A percentile compares a stretch with the other conserved stretches of the same genome.
These are phyloP conservation scores for Tipula unca DNA, from an alignment of 2,888 invertebrate genomes.

Conservation along the genomic window DNA sequence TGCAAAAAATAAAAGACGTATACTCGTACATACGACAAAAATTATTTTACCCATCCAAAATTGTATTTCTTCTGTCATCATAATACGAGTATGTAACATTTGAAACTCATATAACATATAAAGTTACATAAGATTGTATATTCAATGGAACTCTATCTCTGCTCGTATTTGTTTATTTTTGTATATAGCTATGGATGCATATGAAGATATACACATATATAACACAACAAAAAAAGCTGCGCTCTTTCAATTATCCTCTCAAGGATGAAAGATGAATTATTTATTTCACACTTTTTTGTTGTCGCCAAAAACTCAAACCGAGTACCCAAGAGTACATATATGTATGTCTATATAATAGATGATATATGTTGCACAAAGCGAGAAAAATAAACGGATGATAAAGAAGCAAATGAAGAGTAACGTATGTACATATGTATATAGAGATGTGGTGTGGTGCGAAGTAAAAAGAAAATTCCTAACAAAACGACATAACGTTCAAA, in stretches of 20 bases:
- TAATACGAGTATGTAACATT: neutral
- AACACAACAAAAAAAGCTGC: neutral
- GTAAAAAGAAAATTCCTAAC: neutral
- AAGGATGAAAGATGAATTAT: neutral
- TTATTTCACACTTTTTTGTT: neutral
- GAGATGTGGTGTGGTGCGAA: neutral
- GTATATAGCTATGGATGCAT: neutral
- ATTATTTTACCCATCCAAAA: neutral
- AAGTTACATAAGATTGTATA: neutral
- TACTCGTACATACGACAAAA: neutral
- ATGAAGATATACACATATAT: neutral
- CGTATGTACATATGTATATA: neutral
- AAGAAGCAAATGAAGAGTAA: neutral
- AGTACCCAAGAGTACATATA: neutral
- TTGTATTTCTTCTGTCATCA: neutral
- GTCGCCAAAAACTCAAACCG: neutral
- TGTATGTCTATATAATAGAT: neutral
- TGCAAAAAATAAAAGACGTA: neutral
- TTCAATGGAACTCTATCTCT: neutral
- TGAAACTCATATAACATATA: neutral
- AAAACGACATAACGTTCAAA: neutral
- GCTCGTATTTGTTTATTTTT: neutral
- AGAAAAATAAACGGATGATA: neutral
- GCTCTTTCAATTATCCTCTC: neutral
- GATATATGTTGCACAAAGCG: neutral